Evolutionary conservation across 2,888 invertebrate species (phyloP), one percentile per base, ranked within the genome.

Genomic region (Platycheirus rosarum): DNA sequence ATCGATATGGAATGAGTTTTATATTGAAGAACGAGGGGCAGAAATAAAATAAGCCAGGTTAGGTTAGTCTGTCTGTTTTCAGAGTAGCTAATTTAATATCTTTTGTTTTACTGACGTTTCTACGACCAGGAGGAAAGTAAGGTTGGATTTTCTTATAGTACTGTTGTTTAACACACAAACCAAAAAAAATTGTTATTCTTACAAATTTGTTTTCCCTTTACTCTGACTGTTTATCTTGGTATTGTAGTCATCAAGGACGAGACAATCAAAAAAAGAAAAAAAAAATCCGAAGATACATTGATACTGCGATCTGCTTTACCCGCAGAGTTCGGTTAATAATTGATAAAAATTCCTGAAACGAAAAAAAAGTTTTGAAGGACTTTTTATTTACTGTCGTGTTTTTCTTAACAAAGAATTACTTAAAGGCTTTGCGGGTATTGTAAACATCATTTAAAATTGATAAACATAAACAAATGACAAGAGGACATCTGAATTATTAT

Each of bases 91-190:
- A 75, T 79, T 75, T 63, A n/a, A n/a, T n/a, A 79, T 79, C 74
- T 74, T 79, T 74, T 55, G 78, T 78, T 79, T 51, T 42, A 74
- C n/a, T n/a, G n/a, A n/a, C n/a, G n/a, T n/a, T n/a, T n/a, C n/a
- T n/a, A n/a, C n/a, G n/a, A n/a, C n/a, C n/a, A n/a, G n/a, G n/a
- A n/a, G n/a, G n/a, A n/a, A n/a, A n/a, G n/a, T n/a, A n/a, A n/a
- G 9, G n/a, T 44, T 29, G 16, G n/a, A n/a, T 44, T 29, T 4
- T 8, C 3, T n/a, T n/a, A 60, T 7, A 13, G n/a, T 2, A 11
- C 2, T 8, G 9, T 18, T 2, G 16, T 32, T 32, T 1, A 8
- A 32, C 26, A 8, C 13, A 48, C 23, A 9, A 18, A 18, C 8
- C 13, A 40, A 40, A 13, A 13, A 3, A 40, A n/a, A 40, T 40